Base-by-base conservation (phyloP, 1,140 invertebrate species). In the Ceratitis capitata region DNA sequence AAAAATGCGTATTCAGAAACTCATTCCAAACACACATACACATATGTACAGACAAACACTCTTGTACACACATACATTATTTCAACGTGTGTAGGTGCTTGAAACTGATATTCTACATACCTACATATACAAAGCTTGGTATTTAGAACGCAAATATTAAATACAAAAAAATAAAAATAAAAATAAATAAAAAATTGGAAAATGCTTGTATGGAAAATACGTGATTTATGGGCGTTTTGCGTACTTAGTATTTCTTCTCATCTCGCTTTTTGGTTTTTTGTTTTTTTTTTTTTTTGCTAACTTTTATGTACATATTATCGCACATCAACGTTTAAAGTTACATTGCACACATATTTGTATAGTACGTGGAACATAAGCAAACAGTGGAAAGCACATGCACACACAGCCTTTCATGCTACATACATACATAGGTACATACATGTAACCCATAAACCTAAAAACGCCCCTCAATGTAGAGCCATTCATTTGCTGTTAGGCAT, bases 211-310 rank as follows among this genome's bases (percentile, higher is more conserved):
- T 16, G 39, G 14, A 78, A n/a, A 78, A 78, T 78, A 78, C 69
- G 69, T 78, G 69, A 78, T 78, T 78, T 78, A 78, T 78, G 69
- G 69, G 39, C 69, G 69, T 45, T 78, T 78, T 45, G 39, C 39
- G 39, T 45, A 78, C 19, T 45, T 78, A 56, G 51, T 56, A 78
- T 26, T 78, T 78, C 69, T 45, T 56, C 51, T 23, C 19, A 56
- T 23, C 23, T 53, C 45, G 12, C 45, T 47, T 47, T 47, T 47
- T 47, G 5, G 45, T 47, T 23, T 53, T 53, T 61, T 74, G 16
- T 32, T 45, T 42, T 42, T 26, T 61, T 78, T 78, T 42, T 78
- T 78, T 69, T n/a, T 69, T 69, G 61, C 61, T 69, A 6, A 29
- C 32, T 35, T 56, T n/a, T 69, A 19, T 1, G 29, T 3, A 29